phyloP scores from a whole-genome alignment of 2,888 invertebrate species.

The Orchestes rusci region DNA sequence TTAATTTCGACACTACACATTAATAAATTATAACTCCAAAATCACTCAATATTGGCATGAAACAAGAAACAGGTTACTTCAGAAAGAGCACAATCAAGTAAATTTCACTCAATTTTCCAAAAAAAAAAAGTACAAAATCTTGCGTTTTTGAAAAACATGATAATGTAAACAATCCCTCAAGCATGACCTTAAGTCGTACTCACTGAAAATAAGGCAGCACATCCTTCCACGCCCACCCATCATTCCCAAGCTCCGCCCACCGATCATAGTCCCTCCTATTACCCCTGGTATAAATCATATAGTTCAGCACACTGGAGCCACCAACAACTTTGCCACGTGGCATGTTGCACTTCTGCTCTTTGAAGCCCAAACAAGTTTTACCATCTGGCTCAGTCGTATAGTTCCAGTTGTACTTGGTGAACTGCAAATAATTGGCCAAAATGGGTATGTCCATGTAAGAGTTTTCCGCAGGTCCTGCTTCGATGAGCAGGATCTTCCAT shows the following conservation, averaged over 20 bases:
- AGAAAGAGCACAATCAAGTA: neutral
- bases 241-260: constrained; percentile 78
- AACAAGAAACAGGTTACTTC: neutral
- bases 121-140: neutral
- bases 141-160: neutral
- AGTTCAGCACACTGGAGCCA: constrained; percentile 82
- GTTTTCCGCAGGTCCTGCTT: constrained; percentile 60
- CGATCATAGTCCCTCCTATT: constrained; percentile 77
- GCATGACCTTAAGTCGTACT: neutral
- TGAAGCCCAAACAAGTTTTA: constrained; percentile 80
- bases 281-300: constrained; percentile 86
- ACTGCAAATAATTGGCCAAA: constrained; percentile 64
- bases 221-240: constrained; percentile 81
- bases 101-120: neutral
- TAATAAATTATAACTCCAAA: neutral
- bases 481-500: no score
- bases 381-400: constrained; percentile 79
- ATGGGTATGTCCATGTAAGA: constrained; percentile 68
- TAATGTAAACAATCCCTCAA: neutral
- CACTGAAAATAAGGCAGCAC: constrained; percentile 70
- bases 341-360: constrained; percentile 78
- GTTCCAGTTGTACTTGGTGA: constrained; percentile 68
- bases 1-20: no score
- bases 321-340: constrained; percentile 84
- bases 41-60: neutral